Evolutionary conservation across 2,113 vertebrate genomes (phyloP).

Genomic region (Aldabrachelys gigantea): DNA sequence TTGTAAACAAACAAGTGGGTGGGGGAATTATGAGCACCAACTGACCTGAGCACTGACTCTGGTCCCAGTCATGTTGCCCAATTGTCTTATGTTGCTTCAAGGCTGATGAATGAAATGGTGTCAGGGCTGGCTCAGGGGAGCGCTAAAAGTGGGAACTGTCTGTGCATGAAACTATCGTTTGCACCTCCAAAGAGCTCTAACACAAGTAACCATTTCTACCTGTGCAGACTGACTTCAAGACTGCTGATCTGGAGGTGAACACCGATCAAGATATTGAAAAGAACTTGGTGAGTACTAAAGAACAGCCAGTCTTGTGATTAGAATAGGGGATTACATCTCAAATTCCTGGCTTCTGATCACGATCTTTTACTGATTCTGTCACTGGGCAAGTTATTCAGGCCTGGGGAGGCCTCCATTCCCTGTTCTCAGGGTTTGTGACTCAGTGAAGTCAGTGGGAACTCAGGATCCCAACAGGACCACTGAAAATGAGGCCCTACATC

Average conservation of each 20-base stretch:
- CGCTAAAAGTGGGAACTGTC: no score
- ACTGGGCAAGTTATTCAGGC: rapidly evolving
- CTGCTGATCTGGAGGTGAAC: conserved; percentile 65
- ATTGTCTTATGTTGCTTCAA: neutral
- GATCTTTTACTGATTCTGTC: neutral
- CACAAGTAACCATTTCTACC: neutral
- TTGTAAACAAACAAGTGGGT: neutral
- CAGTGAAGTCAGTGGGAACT: no score
- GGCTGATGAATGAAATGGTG: neutral
- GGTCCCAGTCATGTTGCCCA: neutral
- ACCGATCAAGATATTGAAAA: conserved; percentile 84
- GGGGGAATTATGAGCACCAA: neutral
- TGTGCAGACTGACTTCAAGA: conserved; percentile 82
- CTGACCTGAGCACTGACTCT: neutral
- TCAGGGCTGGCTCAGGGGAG: neutral
- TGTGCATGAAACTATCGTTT: neutral
- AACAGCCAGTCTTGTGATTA: rapidly evolving
- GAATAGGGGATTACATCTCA: rapidly evolving
- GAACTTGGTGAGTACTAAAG: conserved; percentile 76
- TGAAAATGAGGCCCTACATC: neutral
- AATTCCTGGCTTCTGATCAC: rapidly evolving
- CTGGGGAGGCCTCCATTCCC: no score
- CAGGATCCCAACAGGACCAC: no score
- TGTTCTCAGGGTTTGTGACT: neutral
- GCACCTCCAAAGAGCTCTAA: neutral